A percentile compares a stretch with the other conserved stretches of the same genome.
phyloP scores from a whole-genome alignment of 2,113 vertebrate species.

The Pan troglodytes region DNA sequence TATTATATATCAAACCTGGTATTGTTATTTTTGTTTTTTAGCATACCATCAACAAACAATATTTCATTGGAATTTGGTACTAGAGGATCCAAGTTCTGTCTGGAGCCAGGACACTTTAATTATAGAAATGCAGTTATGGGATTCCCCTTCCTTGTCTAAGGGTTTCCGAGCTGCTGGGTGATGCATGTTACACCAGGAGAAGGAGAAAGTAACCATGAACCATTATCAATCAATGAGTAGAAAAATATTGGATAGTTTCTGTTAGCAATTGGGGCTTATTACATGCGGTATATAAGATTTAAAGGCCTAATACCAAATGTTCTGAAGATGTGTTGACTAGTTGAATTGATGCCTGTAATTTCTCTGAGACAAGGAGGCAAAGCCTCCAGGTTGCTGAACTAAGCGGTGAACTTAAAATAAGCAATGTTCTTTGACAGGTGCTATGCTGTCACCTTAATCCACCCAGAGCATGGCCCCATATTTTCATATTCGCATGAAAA shows the following conservation, averaged over 20 bases:
- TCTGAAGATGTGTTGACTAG: background rate
- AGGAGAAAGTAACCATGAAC: too few relatives aligned
- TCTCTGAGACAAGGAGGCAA: background rate
- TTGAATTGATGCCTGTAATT: background rate
- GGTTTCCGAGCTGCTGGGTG: background rate
- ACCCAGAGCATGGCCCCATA: accelerated
- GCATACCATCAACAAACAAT: background rate
- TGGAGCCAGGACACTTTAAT: background rate
- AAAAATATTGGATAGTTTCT: background rate
- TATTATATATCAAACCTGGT: background rate
- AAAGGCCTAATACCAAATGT: background rate
- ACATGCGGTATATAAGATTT: accelerated
- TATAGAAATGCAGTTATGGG: background rate
- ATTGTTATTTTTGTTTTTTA: background rate
- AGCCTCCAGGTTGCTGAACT: background rate
- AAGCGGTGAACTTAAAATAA: too few relatives aligned
- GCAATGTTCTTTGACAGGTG: too few relatives aligned
- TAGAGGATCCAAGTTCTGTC: background rate
- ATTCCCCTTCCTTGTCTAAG: background rate
- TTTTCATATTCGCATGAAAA: background rate
- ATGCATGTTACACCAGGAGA: background rate
- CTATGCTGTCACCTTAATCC: too few relatives aligned
- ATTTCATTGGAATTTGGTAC: background rate
- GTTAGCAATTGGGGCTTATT: background rate
- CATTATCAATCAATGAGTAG: background rate